Conservation (phyloP, 2,888 invertebrate species). For the Synanthedon andrenaeformis region DNA sequence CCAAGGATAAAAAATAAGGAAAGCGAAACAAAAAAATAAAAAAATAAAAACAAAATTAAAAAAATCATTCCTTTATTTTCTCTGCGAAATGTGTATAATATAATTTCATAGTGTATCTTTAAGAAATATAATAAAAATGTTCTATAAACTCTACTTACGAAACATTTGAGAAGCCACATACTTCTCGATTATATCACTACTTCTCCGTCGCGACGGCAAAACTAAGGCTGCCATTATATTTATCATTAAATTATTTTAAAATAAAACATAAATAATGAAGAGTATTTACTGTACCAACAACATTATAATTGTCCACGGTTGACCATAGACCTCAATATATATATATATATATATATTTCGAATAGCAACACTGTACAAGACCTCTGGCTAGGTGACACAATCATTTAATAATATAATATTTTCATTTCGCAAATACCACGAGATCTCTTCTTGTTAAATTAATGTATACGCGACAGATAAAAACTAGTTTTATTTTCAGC, state of each 20-base stretch:
- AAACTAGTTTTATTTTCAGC: conserved; percentile 14
- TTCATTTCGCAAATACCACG: conserved; percentile 34
- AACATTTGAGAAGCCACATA: conserved; percentile 41
- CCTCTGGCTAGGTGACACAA: conserved; percentile 19
- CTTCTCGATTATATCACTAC: conserved; percentile 20
- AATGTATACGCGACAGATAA: conserved; percentile 9
- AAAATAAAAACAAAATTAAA: conserved; percentile 33
- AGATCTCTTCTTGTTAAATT: conserved; percentile 46
- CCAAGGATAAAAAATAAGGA: conserved; percentile 5
- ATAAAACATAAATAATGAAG: conserved; percentile 69
- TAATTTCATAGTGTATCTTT: conserved; percentile 48
- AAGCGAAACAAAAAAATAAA: conserved; percentile 24
- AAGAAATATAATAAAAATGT: conserved; percentile 40
- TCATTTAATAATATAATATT: conserved; percentile 21
- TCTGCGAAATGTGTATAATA: conserved; percentile 53
- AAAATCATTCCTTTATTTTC: conserved; percentile 63
- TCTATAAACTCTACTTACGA: conserved; percentile 60
- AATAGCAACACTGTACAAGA: conserved; percentile 33
- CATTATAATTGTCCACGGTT: conserved; percentile 48
- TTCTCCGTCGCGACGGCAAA: conserved; percentile 50
- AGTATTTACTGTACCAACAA: conserved; percentile 63
- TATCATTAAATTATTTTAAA: conserved; percentile 52
- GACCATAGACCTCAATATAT: conserved; percentile 51
- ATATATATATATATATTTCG: conserved; percentile 35
- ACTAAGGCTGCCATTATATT: conserved; percentile 45